Percentiles rank a stretch among this genome's conserved stretches.
Conservation (phyloP, 2,113 vertebrate genomes). For the Caretta caretta region DNA sequence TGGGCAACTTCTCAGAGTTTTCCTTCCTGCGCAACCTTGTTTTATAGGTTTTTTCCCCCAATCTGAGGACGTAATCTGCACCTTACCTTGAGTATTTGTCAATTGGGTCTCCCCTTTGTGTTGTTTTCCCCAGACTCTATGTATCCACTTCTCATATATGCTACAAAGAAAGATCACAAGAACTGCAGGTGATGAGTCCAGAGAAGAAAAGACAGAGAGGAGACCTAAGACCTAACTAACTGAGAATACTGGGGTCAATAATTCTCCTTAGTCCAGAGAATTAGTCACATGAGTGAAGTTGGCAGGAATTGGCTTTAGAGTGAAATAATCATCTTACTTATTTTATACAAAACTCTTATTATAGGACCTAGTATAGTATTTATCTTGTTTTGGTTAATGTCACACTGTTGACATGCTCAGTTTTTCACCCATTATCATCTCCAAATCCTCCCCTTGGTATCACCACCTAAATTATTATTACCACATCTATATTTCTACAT, state of each 20-base stretch:
- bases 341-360: not conserved
- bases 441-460: slow-evolving; percentile 8
- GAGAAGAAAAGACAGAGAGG: not conserved
- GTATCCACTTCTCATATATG: not conserved
- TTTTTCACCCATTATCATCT: not conserved
- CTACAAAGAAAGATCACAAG: not conserved
- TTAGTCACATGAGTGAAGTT: not conserved
- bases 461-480: not conserved
- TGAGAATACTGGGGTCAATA: not conserved
- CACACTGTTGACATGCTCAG: not conserved
- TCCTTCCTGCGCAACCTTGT: not conserved
- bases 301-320: not conserved
- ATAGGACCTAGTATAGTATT: not conserved
- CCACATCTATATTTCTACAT: not conserved
- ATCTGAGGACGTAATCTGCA: not conserved
- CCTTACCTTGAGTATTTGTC: not conserved
- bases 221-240: not conserved
- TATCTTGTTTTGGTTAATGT: not conserved
- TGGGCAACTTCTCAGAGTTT: not conserved
- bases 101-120: not conserved
- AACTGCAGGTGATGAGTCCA: not conserved
- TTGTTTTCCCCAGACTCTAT: not conserved
- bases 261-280: not conserved
- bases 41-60: not conserved
- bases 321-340: not conserved